A percentile compares a stretch with the other conserved stretches of the same genome.
Conservation (phyloP, 2,113 vertebrate genomes). For the Pomatostomus ruficeps region DNA sequence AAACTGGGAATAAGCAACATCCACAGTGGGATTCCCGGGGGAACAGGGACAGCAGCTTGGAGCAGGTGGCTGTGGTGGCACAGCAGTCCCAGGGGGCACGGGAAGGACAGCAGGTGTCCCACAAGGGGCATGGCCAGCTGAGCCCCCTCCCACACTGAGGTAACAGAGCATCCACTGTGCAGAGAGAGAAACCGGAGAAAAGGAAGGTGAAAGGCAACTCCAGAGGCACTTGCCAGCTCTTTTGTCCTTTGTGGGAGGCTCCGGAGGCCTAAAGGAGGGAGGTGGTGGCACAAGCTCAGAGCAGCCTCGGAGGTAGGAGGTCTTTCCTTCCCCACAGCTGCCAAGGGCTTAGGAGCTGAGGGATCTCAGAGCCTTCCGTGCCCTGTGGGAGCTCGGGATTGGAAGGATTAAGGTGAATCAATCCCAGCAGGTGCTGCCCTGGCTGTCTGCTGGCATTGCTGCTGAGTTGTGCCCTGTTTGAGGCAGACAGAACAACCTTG, state of each 20-base stretch:
- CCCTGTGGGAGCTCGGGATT: not conserved
- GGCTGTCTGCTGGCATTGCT: not conserved
- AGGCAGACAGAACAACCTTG: not conserved
- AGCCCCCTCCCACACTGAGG: not conserved
- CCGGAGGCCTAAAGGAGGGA: not conserved
- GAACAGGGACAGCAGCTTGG: not conserved
- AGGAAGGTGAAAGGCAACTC: not conserved
- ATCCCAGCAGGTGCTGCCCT: not conserved
- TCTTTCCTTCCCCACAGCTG: not conserved
- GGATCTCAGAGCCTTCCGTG: not conserved
- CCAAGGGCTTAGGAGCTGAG: not conserved
- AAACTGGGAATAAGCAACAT: not conserved
- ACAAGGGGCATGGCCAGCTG: not conserved
- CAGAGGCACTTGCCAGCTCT: not conserved
- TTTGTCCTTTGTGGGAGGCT: not conserved
- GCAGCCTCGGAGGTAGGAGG: not conserved
- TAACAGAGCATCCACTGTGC: not conserved
- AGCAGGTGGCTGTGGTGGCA: not conserved
- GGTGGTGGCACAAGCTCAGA: not conserved
- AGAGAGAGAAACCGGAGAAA: not conserved
- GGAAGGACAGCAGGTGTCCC: not conserved
- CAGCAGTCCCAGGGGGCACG: not conserved
- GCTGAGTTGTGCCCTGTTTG: accelerated
- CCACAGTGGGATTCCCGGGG: not conserved
- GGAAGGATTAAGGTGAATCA: not conserved